Percentiles rank a stretch among this genome's conserved stretches.
Conservation (phyloP, 2,888 invertebrate species). For the Tuberolachnus salignus region DNA sequence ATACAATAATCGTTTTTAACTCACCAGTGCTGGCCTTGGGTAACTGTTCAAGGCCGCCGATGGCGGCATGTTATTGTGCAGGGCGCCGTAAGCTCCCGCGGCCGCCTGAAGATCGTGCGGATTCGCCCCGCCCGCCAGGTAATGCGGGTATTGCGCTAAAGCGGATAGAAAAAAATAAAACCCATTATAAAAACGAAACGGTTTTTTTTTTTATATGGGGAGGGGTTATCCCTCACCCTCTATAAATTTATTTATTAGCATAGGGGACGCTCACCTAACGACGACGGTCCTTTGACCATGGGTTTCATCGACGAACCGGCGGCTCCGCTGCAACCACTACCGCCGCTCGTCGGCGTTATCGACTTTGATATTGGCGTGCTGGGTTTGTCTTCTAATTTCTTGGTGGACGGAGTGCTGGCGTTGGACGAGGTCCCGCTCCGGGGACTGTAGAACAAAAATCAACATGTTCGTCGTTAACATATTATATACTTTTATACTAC, state of each 20-base stretch:
- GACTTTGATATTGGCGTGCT: constrained; percentile 90
- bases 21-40: constrained; percentile 69
- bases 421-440: constrained; percentile 88
- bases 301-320: constrained; percentile 66
- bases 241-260: neutral
- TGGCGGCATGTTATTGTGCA: constrained; percentile 71
- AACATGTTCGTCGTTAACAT: too few species aligned
- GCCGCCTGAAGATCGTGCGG: constrained; percentile 66
- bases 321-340: constrained; percentile 65
- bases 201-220: too few species aligned
- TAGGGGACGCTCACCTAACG: constrained; percentile 60
- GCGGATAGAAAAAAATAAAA: constrained; percentile 42
- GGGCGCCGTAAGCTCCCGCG: constrained; percentile 67
- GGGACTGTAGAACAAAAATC: constrained; percentile 61
- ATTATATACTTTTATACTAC: too few species aligned
- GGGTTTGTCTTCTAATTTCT: constrained; percentile 86
- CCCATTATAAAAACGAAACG: neutral
- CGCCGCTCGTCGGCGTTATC: constrained; percentile 79
- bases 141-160: constrained; percentile 70
- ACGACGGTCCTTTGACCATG: constrained; percentile 65
- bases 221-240: too few species aligned
- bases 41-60: constrained; percentile 71
- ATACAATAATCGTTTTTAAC: constrained; percentile 32
- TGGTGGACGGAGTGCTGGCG: constrained; percentile 87
- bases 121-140: constrained; percentile 66